These are phyloP conservation scores for Crambe crambe DNA, from an alignment of 37 sponge, comb jelly and placozoan species.

Conservation along the genomic window DNA sequence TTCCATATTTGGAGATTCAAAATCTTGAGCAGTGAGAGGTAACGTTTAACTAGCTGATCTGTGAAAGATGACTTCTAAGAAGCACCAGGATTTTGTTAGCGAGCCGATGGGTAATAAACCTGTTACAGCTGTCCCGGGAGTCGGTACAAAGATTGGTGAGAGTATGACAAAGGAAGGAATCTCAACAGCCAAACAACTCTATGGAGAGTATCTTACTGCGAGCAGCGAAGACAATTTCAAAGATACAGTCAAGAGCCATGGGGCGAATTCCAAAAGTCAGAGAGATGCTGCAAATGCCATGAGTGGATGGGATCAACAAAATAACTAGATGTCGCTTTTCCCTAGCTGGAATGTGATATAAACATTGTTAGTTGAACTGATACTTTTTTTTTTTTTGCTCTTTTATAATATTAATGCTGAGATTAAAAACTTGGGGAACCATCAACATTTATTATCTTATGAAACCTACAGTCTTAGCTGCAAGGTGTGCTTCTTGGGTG, in stretches of 20 bases:
- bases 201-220: not conserved
- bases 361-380: no score
- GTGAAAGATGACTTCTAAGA: not conserved
- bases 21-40: no score
- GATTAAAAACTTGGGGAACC: no score
- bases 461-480: no score
- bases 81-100: not conserved
- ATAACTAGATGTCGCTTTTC: not conserved
- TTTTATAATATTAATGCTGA: no score
- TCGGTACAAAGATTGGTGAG: not conserved
- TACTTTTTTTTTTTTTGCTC: no score
- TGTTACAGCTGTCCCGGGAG: not conserved
- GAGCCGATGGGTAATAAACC: not conserved
- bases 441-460: no score
- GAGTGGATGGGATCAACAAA: conserved; percentile 87
- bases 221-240: not conserved
- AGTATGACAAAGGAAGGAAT: not conserved
- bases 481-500: no score
- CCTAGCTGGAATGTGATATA: no score
- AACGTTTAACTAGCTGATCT: no score
- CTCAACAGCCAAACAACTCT: not conserved
- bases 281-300: conserved; percentile 51
- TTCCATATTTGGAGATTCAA: no score
- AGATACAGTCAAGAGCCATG: not conserved
- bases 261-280: not conserved